Evolutionary conservation across 2,797 vertebrate species (phyloP), one percentile per base, ranked within the genome.

Genomic region (Oreochromis grahami): DNA sequence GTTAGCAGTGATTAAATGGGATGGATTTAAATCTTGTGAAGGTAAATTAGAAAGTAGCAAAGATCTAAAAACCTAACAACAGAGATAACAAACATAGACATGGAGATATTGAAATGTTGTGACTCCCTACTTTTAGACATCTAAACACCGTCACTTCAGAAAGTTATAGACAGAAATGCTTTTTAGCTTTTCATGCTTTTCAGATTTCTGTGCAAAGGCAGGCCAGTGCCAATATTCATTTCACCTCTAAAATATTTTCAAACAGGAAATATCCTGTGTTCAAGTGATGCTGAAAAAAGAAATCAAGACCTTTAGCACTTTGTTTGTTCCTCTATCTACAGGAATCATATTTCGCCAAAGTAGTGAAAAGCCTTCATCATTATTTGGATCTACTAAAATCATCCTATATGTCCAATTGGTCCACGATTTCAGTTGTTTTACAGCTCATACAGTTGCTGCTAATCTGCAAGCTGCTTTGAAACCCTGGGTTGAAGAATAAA

Each of bases 1-100:
- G 80, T 50, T 10, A 83, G 86, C 84, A 81, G 68, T 85, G 10
- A 26, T 21, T 90, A 80, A 65, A 84, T 56, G 68, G 15, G 81
- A 91, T 82, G 74, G 85, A 90, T 86, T 87, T 80, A 9, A 13
- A 36, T 76, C 41, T 53, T 53, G 14, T 52, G 17, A 87, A 83
- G 63, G 26, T 9, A 26, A 32, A 32, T 63, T 60, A 63, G 58
- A 82, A 56, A 48, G 45, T 41, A 79, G 77, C 26, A 79, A 76
- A 60, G 68, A 26, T 17, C 41, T 70, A 52, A 74, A 77, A 52
- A 12, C 21, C 17, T 8, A 53, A 80, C 24, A 79, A 63, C 21
- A 70, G 2, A 11, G 77, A 43, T 65, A 78, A 77, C 29, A 24
- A 82, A 72, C 56, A 80, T 43, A 55, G 38, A 48, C 14, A 26